Conservation (phyloP, 2,797 vertebrate genomes). For the Dallia pectoralis region DNA sequence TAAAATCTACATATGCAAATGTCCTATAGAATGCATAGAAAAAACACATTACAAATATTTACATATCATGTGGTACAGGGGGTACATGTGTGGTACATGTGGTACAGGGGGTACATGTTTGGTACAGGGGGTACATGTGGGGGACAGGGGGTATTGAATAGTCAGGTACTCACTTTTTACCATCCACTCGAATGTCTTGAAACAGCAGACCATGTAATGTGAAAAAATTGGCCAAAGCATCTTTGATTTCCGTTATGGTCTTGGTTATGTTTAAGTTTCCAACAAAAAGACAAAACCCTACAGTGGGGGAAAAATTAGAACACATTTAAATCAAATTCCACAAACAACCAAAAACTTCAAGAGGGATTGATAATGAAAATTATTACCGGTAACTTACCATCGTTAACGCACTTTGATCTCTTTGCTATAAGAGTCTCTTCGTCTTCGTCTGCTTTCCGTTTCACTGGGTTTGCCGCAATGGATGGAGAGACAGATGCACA, state of each 20-base stretch:
- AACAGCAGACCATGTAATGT: conserved; percentile 80
- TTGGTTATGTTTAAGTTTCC: conserved; percentile 83
- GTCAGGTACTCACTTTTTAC: conserved; percentile 74
- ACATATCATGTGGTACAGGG: not conserved
- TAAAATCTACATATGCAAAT: conserved; percentile 86
- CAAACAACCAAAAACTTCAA: not conserved
- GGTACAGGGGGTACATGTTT: too few relatives aligned
- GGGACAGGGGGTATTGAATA: not conserved
- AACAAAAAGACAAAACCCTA: conserved; percentile 78
- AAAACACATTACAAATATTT: not conserved
- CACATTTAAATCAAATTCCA: not conserved
- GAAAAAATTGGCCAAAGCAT: conserved; percentile 79
- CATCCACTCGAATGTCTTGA: conserved; percentile 80
- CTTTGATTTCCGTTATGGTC: conserved; percentile 78
- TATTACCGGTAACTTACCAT: conserved; percentile 49
- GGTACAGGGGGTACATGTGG: too few relatives aligned
- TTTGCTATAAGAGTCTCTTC: conserved; percentile 41
- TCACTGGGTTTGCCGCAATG: conserved; percentile 38
- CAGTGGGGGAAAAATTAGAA: not conserved
- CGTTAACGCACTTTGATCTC: conserved; percentile 50
- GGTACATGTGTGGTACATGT: too few relatives aligned
- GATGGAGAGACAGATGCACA: not conserved
- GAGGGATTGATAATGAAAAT: not conserved
- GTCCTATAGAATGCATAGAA: conserved; percentile 68
- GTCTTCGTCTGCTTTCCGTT: conserved; percentile 32